Base-by-base conservation (phyloP, 2,797 vertebrate species). In the Chelmon rostratus region DNA sequence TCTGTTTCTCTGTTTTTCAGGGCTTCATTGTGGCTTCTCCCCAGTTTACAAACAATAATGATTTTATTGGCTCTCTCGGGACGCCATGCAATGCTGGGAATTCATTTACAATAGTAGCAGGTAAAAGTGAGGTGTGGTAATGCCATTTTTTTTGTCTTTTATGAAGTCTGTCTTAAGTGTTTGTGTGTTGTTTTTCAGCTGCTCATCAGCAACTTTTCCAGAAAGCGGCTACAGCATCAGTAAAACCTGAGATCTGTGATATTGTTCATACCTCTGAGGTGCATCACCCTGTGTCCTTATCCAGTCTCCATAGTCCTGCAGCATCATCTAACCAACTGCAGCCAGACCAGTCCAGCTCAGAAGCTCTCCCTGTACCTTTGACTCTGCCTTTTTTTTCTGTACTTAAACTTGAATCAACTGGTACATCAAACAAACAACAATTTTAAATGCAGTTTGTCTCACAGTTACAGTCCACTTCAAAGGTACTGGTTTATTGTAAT, bases 171-270 rank as follows among this genome's bases (percentile, higher is more conserved):
- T 33, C 6, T 58, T 25, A 50, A 42, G 18, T 54, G 9, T 42
- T 15, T 37, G 16, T 44, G 21, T 56, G 25, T 67, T 53, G 56
- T 61, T 68, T 68, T 65, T 54, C 31, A 81, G 78, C 38, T 63
- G 37, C 21, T 64, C 66, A 31, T 2, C n/a, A 13, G 23, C 46
- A 61, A 2, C 37, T n/a, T 59, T 7, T 61, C n/a, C 46, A 44
- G 4, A 59, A 66, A 21, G 37, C 35, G 15, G 10, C 28, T 19
- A 8, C 35, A 56, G 5, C 37, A 1, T 13, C 47, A 46, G 13
- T 33, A 5, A 76, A 50, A 54, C 11, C 28, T n/a, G 53, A 56
- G 11, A 28, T 5, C 10, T 9, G 1, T 4, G 21, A 21, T 8
- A n/a, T 13, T 31, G 37, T 78, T 46, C 46, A 46, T 23, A 52